Conservation (phyloP, 2,113 vertebrate species). For the Lepisosteus oculatus region DNA sequence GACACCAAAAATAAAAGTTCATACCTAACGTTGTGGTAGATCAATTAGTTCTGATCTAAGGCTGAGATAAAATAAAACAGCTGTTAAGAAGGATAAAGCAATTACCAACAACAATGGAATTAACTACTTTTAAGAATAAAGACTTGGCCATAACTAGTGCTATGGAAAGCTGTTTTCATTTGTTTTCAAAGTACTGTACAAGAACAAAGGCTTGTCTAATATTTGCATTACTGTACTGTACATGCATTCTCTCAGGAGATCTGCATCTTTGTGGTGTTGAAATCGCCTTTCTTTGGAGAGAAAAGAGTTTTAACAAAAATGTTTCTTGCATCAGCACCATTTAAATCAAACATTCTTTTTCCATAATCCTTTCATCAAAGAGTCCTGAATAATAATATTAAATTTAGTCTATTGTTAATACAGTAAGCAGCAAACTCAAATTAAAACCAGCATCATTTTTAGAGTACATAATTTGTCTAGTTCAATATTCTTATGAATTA, state of each 20-base stretch:
- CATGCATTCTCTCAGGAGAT: background rate
- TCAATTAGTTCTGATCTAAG: conserved; percentile 9
- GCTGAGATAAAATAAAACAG: conserved; percentile 9
- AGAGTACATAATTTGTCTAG: too few species aligned
- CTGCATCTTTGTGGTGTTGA: background rate
- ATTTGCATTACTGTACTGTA: background rate
- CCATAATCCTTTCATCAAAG: too few species aligned
- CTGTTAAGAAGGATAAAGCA: conserved; percentile 8
- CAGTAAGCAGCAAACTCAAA: too few species aligned
- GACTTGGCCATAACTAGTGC: conserved; percentile 7
- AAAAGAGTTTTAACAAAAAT: too few species aligned
- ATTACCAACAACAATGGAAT: background rate
- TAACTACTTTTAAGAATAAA: conserved; percentile 5
- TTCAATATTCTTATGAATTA: background rate
- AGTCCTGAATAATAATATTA: too few species aligned
- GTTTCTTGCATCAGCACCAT: too few species aligned
- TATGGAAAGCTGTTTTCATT: conserved; percentile 4
- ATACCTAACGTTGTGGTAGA: background rate
- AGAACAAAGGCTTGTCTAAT: background rate
- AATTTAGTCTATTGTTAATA: too few species aligned
- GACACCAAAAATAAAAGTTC: background rate
- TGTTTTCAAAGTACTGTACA: conserved; percentile 9
- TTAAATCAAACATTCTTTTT: too few species aligned
- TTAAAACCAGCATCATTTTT: too few species aligned
- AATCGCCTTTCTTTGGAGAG: too few species aligned